Conservation (phyloP, 2,888 invertebrate genomes). For the Lypha dubia region DNA sequence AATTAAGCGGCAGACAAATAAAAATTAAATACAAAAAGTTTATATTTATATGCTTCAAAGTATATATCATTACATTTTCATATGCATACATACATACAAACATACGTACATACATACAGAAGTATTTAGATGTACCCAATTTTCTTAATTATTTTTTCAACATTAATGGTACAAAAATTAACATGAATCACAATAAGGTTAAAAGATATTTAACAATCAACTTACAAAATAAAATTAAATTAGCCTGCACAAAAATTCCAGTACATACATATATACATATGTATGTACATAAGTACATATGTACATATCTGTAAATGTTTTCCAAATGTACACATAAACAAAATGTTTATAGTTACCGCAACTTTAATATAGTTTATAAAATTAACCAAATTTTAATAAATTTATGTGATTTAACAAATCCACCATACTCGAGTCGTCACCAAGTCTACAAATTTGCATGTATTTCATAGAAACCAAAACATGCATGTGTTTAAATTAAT, state of each 20-base stretch:
- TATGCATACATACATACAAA: too few species aligned
- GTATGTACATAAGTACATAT: too few species aligned
- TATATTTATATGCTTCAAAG: background rate
- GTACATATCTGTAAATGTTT: too few species aligned
- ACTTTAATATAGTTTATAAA: background rate
- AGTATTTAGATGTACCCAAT: background rate
- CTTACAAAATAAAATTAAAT: too few species aligned
- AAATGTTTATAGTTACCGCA: too few species aligned
- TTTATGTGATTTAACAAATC: conserved; percentile 15
- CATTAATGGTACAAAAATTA: conserved; percentile 8
- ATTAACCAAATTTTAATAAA: background rate
- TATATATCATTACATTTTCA: too few species aligned
- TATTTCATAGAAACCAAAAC: background rate
- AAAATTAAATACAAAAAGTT: conserved; percentile 41
- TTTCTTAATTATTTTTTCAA: background rate
- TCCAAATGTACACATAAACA: too few species aligned
- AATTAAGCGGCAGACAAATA: conserved; percentile 53
- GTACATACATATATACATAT: too few species aligned
- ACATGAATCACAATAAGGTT: background rate
- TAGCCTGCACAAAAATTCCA: too few species aligned
- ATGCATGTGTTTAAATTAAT: background rate
- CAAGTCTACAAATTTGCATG: conserved; percentile 42
- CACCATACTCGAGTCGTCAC: conserved; percentile 49
- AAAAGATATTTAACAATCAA: background rate
- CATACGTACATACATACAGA: background rate